Percentiles rank a stretch among this genome's conserved stretches.
These are phyloP conservation scores for Acrocephalus arundinaceus DNA, from an alignment of 2,113 vertebrate species.

Conservation along the genomic window DNA sequence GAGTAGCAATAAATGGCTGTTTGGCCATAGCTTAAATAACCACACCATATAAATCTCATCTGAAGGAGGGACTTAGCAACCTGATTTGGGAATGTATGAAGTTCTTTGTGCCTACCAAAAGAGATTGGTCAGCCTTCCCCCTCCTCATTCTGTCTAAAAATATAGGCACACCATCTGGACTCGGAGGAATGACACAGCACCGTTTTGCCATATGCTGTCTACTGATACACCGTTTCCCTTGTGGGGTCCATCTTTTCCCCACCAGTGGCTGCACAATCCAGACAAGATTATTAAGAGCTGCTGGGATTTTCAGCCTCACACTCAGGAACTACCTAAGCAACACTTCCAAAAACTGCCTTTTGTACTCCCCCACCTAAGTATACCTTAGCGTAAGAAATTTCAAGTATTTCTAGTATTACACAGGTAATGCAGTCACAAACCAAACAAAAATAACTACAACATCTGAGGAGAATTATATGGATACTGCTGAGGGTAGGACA, in stretches of 20 bases:
- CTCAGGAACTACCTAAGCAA: neutral
- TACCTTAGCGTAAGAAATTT: neutral
- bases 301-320: neutral
- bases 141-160: neutral
- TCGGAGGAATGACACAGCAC: neutral
- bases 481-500: neutral
- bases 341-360: neutral
- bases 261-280: neutral
- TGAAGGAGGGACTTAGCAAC: neutral
- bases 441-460: neutral
- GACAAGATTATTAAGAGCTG: neutral
- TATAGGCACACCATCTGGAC: neutral
- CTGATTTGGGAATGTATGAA: neutral
- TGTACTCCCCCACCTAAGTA: neutral
- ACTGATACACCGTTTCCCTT: rapidly evolving
- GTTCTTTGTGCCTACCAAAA: neutral
- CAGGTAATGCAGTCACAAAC: neutral
- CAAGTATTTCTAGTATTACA: neutral
- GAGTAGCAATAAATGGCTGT: neutral
- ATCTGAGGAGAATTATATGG: neutral
- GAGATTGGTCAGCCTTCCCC: neutral
- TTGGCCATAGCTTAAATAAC: neutral
- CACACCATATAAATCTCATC: neutral
- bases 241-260: neutral
- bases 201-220: slow-evolving; percentile 9